Base-by-base conservation (phyloP, 2,113 vertebrate genomes). In the Jacana jacana region DNA sequence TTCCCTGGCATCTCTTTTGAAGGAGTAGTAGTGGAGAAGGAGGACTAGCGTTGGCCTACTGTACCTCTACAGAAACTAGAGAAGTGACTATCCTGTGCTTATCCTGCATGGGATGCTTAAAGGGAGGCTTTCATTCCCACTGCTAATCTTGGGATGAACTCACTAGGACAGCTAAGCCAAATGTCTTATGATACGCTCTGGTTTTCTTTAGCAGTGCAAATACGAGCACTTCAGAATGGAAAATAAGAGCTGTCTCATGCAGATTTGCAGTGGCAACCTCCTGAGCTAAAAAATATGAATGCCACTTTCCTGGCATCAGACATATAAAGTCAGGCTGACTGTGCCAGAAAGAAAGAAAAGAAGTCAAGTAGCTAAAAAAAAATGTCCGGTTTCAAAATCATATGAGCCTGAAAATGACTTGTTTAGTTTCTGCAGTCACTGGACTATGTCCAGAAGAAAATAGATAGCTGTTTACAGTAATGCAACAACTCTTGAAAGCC, bases 281-380 rank as follows among this genome's bases (percentile, higher is more conserved):
- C 54, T 46, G 48, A 86, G 77, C 33, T 91, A 86, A 80, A 91
- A 91, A 92, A 63, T n/a, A 94, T 10, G 27, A 94, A 88, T 86
- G 80, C 17, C 44, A 72, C n/a, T 81, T 52, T 88, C 57, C 83
- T 95, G 90, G 84, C 65, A 92, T 69, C 63, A 75, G 52, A 63
- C 33, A 55, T 42, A 60, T 1, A n/a, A 87, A 89, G 39, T 61
- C 65, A 92, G 77, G 31, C 31, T 0, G 4, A 49, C 37, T 72
- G 46, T 94, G 52, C 25, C 77, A 84, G 73, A 87, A 80, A 69
- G 40, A 24, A 86, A 81, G 33, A 93, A 93, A 76, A 7, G 27
- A 93, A 93, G 69, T 72, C 48, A 65, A 86, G 79, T 49, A 89
- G 40, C 44, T 48, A 84, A 94, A 94, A 76, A 76, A 89, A 83